A percentile compares a stretch with the other conserved stretches of the same genome.
Conservation (phyloP, 2,888 invertebrate genomes). For the Drosophila pseudotalamancana region DNA sequence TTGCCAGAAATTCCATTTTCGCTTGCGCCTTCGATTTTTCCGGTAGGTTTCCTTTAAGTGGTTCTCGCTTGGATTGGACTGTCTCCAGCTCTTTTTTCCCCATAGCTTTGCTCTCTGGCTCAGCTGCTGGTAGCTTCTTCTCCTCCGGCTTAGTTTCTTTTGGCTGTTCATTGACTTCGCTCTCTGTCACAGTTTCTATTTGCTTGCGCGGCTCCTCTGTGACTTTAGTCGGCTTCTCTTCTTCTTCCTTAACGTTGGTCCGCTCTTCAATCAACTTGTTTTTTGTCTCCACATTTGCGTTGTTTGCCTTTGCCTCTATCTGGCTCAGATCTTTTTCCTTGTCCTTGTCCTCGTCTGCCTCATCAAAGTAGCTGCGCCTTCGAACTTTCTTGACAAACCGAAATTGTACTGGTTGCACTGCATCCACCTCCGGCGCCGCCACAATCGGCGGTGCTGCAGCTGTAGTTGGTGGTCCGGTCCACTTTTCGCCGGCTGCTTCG, state of each 20-base stretch:
- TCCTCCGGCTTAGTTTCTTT: too few relatives aligned
- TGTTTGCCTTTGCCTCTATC: neutral
- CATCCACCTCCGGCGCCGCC: neutral
- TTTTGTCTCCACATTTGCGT: neutral
- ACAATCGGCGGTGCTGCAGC: neutral
- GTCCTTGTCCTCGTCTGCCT: conserved; percentile 69
- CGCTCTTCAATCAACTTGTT: neutral
- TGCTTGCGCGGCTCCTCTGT: too few relatives aligned
- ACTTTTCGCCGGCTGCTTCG: conserved; percentile 54
- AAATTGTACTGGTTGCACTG: conserved; percentile 67
- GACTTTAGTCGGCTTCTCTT: neutral
- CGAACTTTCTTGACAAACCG: conserved; percentile 82
- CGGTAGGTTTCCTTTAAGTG: neutral
- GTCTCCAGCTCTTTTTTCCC: neutral
- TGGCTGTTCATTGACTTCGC: neutral
- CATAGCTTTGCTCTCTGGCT: neutral
- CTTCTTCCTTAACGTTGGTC: neutral
- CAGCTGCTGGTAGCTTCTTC: neutral
- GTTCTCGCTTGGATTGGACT: conserved; percentile 5
- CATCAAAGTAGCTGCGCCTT: conserved; percentile 79
- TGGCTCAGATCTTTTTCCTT: neutral
- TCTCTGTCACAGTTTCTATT: neutral
- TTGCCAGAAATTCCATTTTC: conserved; percentile 53
- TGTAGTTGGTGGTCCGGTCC: conserved; percentile 23
- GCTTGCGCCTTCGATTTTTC: conserved; percentile 35